Evolutionary conservation across 2,797 vertebrate genomes (phyloP).

Genomic region (Crossoptilon crossoptilon): DNA sequence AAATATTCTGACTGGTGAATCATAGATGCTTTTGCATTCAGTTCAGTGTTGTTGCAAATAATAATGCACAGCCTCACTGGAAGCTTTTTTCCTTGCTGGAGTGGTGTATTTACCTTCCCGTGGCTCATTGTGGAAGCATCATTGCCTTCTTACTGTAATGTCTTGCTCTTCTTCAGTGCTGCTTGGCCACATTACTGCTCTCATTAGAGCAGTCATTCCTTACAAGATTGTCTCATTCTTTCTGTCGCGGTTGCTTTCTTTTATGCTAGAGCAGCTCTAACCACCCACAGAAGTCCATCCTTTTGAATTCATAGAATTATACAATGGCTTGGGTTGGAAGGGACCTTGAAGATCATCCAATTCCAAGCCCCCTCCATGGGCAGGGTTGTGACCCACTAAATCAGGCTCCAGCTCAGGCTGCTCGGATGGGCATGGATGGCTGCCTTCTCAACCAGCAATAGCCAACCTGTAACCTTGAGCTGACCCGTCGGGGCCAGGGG

Average conservation of each 20-base stretch:
- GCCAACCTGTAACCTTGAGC: not conserved
- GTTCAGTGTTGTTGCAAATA: not conserved
- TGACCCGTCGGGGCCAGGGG: not conserved
- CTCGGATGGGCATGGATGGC: not conserved
- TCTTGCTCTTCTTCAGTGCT: not conserved
- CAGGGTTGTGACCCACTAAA: too few species aligned
- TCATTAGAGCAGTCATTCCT: not conserved
- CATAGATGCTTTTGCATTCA: not conserved
- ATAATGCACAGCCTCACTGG: not conserved
- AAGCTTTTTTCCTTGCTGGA: not conserved
- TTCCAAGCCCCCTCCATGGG: too few species aligned
- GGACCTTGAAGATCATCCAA: too few species aligned
- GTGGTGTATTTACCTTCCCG: not conserved
- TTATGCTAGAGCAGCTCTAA: not conserved
- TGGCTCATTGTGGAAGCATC: not conserved
- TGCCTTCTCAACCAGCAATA: not conserved
- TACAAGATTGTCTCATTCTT: accelerated
- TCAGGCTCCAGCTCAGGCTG: too few species aligned
- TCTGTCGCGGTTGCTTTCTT: not conserved
- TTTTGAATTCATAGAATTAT: not conserved
- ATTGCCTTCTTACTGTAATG: not conserved
- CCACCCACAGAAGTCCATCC: not conserved
- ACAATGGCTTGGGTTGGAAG: too few species aligned
- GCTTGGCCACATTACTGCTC: not conserved
- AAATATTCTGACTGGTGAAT: not conserved